Percentiles rank a stretch among this genome's conserved stretches.
These are phyloP conservation scores for Hemithea aestivaria DNA, from an alignment of 2,888 invertebrate species.

Conservation along the genomic window DNA sequence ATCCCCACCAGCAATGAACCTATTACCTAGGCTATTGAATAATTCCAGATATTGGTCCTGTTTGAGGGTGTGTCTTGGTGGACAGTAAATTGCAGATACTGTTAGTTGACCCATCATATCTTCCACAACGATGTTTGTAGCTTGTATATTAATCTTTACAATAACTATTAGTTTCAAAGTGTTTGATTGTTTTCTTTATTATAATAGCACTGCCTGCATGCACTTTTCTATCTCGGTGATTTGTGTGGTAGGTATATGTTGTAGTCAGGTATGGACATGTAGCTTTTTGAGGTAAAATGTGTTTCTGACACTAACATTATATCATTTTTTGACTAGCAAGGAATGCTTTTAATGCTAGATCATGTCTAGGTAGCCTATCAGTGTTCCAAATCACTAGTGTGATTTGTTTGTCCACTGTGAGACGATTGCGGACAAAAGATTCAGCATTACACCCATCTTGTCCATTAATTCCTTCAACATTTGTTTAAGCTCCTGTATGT, in stretches of 20 bases:
- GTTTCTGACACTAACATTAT: slow-evolving; percentile 19
- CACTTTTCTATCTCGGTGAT: slow-evolving; percentile 21
- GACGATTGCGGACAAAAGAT: too few relatives aligned
- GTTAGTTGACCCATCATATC: slow-evolving; percentile 9
- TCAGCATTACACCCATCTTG: too few relatives aligned
- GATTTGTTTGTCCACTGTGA: too few relatives aligned
- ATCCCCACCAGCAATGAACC: slow-evolving; percentile 20
- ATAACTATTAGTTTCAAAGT: slow-evolving; percentile 2
- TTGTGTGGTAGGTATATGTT: slow-evolving; percentile 7
- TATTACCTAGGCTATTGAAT: slow-evolving; percentile 5
- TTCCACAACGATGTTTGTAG: slow-evolving; percentile 12
- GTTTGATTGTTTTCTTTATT: slow-evolving; percentile 12
- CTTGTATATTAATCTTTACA: slow-evolving; percentile 18
- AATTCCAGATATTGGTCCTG: not conserved
- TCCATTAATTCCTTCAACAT: too few relatives aligned
- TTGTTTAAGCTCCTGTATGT: too few relatives aligned
- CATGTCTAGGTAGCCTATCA: too few relatives aligned
- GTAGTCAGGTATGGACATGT: not conserved
- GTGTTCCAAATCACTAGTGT: too few relatives aligned
- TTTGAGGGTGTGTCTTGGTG: slow-evolving; percentile 20
- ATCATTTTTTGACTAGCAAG: too few relatives aligned
- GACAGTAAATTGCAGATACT: slow-evolving; percentile 22
- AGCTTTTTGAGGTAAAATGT: slow-evolving; percentile 2
- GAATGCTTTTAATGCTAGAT: too few relatives aligned
- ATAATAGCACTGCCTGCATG: slow-evolving; percentile 20